These are phyloP conservation scores for Agapetus fuscipes DNA, from an alignment of 2,888 invertebrate genomes.

Conservation along the genomic window DNA sequence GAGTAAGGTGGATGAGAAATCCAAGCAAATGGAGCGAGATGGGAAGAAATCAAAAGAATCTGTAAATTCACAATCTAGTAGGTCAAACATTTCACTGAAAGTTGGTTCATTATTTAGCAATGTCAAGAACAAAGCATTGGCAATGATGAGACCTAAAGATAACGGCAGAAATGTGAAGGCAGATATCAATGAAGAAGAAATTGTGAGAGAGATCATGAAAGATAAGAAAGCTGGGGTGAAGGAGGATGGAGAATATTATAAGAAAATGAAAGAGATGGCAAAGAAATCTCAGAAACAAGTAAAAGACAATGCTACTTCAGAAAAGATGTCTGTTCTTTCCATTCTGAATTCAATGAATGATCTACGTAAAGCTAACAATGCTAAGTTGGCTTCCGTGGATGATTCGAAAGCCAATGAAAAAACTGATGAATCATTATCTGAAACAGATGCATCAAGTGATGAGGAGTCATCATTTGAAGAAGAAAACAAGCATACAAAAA, in stretches of 20 bases:
- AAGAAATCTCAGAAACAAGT: not conserved
- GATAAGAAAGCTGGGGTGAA: slow-evolving; percentile 25
- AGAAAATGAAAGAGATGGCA: not conserved
- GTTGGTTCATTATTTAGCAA: slow-evolving; percentile 39
- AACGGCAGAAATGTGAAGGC: slow-evolving; percentile 3
- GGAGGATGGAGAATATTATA: not conserved
- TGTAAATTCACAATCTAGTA: slow-evolving; percentile 27
- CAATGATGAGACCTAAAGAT: slow-evolving; percentile 35
- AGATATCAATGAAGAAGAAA: slow-evolving; percentile 11
- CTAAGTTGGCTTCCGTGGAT: no score
- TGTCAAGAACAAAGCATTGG: slow-evolving; percentile 44
- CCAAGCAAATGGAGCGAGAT: slow-evolving; percentile 24
- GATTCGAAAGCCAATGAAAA: slow-evolving; percentile 2
- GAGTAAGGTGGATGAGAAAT: slow-evolving; percentile 35
- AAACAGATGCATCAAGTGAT: slow-evolving; percentile 15
- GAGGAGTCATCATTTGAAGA: slow-evolving; percentile 8
- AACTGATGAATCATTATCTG: slow-evolving; percentile 3
- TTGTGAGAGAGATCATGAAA: not conserved
- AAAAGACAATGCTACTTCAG: not conserved
- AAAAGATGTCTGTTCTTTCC: slow-evolving; percentile 4
- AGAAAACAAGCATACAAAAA: slow-evolving; percentile 20
- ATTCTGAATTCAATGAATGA: slow-evolving; percentile 5
- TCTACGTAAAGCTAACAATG: not conserved
- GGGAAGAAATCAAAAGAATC: slow-evolving; percentile 29
- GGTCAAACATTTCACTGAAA: slow-evolving; percentile 23